Conservation (phyloP, 2,113 vertebrate species). For the Solea senegalensis region DNA sequence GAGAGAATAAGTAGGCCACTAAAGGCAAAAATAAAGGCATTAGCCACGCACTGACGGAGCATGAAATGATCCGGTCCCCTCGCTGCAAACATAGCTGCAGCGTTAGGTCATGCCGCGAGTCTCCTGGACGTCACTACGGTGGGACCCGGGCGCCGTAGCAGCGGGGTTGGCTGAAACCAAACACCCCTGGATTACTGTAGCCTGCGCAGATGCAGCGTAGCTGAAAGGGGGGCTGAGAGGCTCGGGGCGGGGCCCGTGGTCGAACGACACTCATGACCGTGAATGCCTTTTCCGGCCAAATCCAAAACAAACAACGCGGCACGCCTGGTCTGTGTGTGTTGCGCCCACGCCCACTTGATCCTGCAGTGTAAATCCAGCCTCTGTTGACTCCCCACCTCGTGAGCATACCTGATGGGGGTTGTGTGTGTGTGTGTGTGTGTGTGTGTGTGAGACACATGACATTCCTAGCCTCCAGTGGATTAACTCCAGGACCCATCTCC, state of each 20-base stretch:
- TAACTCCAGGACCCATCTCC: conserved; percentile 61
- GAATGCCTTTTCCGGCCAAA: conserved; percentile 26
- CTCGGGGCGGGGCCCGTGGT: conserved; percentile 27
- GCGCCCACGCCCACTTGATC: not conserved
- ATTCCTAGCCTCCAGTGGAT: conserved; percentile 72
- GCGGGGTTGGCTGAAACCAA: conserved; percentile 70
- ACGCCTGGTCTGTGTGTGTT: not conserved
- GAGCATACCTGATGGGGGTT: conserved; percentile 71
- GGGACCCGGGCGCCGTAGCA: conserved; percentile 54
- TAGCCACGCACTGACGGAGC: conserved; percentile 54
- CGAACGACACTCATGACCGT: conserved; percentile 35
- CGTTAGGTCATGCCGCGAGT: conserved; percentile 58
- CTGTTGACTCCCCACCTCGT: conserved; percentile 54
- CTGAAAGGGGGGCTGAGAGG: conserved; percentile 55
- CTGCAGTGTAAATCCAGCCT: conserved; percentile 50
- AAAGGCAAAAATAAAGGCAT: conserved; percentile 52
- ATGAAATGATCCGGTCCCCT: conserved; percentile 59
- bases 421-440: conserved; percentile 40
- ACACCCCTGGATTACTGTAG: conserved; percentile 74
- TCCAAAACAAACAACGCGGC: conserved; percentile 31
- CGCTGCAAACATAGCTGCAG: conserved; percentile 64
- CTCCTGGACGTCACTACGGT: conserved; percentile 53
- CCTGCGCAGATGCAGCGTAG: conserved; percentile 54
- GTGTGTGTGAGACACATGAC: conserved; percentile 43
- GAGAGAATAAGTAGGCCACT: conserved; percentile 41